Base-by-base conservation (phyloP, 2,888 invertebrate species). In the Diabrotica balteata region DNA sequence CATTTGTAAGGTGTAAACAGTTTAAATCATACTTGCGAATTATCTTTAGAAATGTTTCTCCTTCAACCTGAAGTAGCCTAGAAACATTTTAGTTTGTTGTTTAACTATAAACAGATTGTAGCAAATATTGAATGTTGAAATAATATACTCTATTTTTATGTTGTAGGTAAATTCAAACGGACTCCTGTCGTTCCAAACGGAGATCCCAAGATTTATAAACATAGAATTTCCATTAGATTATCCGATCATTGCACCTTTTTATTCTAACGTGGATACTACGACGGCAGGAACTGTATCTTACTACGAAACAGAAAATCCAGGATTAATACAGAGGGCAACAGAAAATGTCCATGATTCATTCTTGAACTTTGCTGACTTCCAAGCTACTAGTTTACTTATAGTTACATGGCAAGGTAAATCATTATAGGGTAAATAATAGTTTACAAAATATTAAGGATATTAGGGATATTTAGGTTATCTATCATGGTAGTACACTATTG, bases 81-180 rank as follows among this genome's bases (percentile, higher is more conserved):
- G 17, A 17, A 17, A 17, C 17, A 17, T 17, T 17, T 17, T 2
- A 17, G 17, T 17, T 17, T 17, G 17, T 17, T 17, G 17, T 17
- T 17, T 17, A 17, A 17, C 17, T 17, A 1, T 17, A 17, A 17
- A 17, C 1, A 17, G 17, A 17, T 17, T 17, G 17, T 17, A 17
- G 2, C 17, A 17, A 17, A 17, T 52, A 52, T 52, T 7, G 9
- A 22, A 52, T 22, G 32, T 8, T 9, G 44, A 22, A 50, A 51
- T 50, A 42, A 49, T 5, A 32, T 32, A 32, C 32, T 32, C 0
- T 32, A 32, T 32, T 67, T 42, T 68, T 43, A 43, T 11, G 54
- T 67, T 72, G 22, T 86, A 97, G 97, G 91, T 97, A 67, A 97
- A 96, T 84, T 91, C 91, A 79, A 96, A 94, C 84, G 97, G 97